These are phyloP conservation scores for Macaria liturata DNA, from an alignment of 2,888 invertebrate genomes.

Conservation along the genomic window DNA sequence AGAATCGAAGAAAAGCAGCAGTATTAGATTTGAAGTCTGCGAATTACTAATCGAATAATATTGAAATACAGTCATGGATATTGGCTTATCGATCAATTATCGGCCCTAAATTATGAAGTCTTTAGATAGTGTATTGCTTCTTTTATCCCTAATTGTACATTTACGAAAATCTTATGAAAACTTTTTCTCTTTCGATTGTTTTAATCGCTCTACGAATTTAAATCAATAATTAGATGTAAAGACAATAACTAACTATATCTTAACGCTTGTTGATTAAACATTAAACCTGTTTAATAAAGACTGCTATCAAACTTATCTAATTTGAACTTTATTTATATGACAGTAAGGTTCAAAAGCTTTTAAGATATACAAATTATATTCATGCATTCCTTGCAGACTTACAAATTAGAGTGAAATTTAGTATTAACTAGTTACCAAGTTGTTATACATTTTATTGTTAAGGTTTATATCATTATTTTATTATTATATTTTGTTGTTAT, in stretches of 20 bases:
- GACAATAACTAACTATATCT: conserved; percentile 23
- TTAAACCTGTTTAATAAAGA: conserved; percentile 21
- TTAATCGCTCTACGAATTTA: conserved; percentile 7
- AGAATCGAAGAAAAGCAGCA: too few species aligned
- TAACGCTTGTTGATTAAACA: conserved; percentile 19
- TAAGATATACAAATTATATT: conserved; percentile 12
- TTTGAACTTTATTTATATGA: conserved; percentile 12
- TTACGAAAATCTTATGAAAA: conserved; percentile 1
- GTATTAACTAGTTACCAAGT: conserved; percentile 63
- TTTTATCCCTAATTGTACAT: conserved; percentile 1
- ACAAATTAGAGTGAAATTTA: conserved; percentile 47
- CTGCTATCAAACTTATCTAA: conserved; percentile 14
- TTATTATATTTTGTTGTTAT: conserved; percentile 25
- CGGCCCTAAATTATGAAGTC: too few species aligned
- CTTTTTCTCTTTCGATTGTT: conserved; percentile 1
- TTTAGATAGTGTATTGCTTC: background rate
- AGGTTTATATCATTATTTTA: conserved; percentile 34
- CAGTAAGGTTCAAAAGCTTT: conserved; percentile 16
- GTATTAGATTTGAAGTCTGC: too few species aligned
- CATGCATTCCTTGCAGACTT: conserved; percentile 42
- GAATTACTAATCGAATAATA: too few species aligned
- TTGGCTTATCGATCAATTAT: too few species aligned
- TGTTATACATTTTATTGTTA: conserved; percentile 31
- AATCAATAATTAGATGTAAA: conserved; percentile 8
- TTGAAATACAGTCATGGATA: too few species aligned